Percentiles rank a stretch among this genome's conserved stretches.
phyloP scores from a whole-genome alignment of 2,797 vertebrate species.

The Enteromius anoplus region DNA sequence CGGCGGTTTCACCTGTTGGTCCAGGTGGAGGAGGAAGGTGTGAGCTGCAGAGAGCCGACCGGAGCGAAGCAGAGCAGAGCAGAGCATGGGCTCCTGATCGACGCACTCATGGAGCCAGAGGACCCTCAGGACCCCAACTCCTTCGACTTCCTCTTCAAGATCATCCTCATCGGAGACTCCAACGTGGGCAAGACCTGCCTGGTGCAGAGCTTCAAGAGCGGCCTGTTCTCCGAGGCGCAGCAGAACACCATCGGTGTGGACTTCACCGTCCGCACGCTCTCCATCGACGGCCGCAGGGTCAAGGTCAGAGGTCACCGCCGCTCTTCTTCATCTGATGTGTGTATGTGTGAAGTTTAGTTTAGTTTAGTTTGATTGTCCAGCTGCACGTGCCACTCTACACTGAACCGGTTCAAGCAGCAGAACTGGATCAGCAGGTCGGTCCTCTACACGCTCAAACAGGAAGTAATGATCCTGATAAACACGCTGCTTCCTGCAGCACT shows the following conservation, averaged over 20 bases:
- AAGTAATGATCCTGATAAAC: not conserved
- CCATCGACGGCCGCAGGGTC: conserved; percentile 89
- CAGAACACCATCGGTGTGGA: conserved; percentile 98
- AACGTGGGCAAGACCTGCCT: conserved; percentile 97
- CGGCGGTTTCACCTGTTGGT: conserved; percentile 10
- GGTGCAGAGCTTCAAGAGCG: conserved; percentile 93
- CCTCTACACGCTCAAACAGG: not conserved
- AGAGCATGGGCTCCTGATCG: not conserved
- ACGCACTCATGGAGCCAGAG: not conserved
- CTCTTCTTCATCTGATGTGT: not conserved
- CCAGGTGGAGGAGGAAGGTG: conserved; percentile 22
- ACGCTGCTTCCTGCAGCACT: not conserved
- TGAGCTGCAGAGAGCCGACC: not conserved
- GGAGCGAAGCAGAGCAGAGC: not conserved
- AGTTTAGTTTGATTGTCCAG: not conserved
- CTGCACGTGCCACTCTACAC: not conserved
- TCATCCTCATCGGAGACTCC: conserved; percentile 95
- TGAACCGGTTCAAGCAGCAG: conserved; percentile 7
- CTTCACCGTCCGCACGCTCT: conserved; percentile 89
- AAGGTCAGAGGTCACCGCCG: conserved; percentile 78
- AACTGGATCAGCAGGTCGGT: conserved; percentile 44
- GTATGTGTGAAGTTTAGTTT: not conserved
- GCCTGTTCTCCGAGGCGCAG: conserved; percentile 84
- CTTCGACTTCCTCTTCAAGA: conserved; percentile 95
- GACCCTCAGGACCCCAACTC: conserved; percentile 73